Evolutionary conservation across 2,797 vertebrate species (phyloP).

Genomic region (Anguilla obscura): DNA sequence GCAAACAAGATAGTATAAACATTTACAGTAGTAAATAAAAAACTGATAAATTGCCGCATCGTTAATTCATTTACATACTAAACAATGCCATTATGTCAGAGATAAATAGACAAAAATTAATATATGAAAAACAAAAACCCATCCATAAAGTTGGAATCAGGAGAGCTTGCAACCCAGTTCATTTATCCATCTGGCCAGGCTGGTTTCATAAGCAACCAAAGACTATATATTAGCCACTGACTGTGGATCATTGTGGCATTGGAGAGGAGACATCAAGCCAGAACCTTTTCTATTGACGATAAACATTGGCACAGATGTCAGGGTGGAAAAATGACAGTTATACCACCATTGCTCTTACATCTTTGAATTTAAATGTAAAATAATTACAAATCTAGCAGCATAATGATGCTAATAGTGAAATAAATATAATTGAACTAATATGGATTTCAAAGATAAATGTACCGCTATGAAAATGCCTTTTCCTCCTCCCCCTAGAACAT

Average conservation of each 20-base stretch:
- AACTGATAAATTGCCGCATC: neutral
- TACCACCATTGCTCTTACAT: neutral
- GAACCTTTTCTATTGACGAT: neutral
- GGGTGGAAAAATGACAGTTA: neutral
- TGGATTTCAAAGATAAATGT: constrained; percentile 49
- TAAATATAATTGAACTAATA: constrained; percentile 30
- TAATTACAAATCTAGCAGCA: neutral
- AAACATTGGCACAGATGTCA: neutral
- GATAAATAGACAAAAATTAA: neutral
- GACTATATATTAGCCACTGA: neutral
- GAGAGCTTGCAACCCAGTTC: neutral
- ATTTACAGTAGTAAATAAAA: too few species aligned
- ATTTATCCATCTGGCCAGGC: neutral
- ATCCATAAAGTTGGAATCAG: neutral
- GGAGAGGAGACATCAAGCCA: neutral
- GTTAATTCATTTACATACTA: neutral
- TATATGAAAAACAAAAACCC: neutral
- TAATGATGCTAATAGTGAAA: constrained; percentile 48
- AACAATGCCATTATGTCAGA: neutral
- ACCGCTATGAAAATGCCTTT: constrained; percentile 52
- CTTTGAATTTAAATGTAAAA: neutral
- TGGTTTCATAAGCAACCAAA: neutral
- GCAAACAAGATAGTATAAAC: too few species aligned
- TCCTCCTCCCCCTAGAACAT: constrained; percentile 33
- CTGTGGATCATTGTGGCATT: neutral